A percentile compares a stretch with the other conserved stretches of the same genome.
Conservation (phyloP, 1,140 invertebrate genomes). For the Battus philenor region DNA sequence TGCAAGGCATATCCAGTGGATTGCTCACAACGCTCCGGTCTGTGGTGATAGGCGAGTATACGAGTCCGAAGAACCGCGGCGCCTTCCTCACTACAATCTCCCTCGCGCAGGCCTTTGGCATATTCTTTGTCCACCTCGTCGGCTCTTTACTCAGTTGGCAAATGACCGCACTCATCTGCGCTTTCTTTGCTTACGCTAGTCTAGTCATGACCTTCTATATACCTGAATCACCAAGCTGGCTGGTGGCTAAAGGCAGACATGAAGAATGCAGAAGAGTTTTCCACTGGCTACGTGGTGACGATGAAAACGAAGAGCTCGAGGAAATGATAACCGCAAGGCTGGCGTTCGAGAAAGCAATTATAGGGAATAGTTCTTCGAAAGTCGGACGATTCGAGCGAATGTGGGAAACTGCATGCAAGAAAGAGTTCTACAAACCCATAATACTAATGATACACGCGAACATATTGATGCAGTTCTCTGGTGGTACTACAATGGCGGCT, state of each 20-base stretch:
- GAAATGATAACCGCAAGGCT: constrained; percentile 48
- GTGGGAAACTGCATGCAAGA: constrained; percentile 27
- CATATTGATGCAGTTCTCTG: constrained; percentile 41
- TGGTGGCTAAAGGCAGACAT: constrained; percentile 69
- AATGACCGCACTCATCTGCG: constrained; percentile 69
- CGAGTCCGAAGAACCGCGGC: constrained; percentile 72
- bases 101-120: constrained; percentile 70
- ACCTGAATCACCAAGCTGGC: constrained; percentile 84
- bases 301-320: constrained; percentile 49
- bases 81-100: constrained; percentile 72
- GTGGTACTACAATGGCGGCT: constrained; percentile 76
- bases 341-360: constrained; percentile 14
- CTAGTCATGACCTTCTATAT: constrained; percentile 68
- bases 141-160: constrained; percentile 77
- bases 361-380: too few species aligned
- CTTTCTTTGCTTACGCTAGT: constrained; percentile 61
- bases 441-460: constrained; percentile 46
- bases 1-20: constrained; percentile 45
- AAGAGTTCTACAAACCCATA: constrained; percentile 56
- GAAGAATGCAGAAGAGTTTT: constrained; percentile 69
- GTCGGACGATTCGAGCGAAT: constrained; percentile 24
- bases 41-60: constrained; percentile 54
- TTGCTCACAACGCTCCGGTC: constrained; percentile 42
- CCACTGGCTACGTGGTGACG: constrained; percentile 65
- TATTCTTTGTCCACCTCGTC: constrained; percentile 74